These are phyloP conservation scores for Drosophila tropicalis DNA, from an alignment of 1,140 invertebrate genomes.

Conservation along the genomic window DNA sequence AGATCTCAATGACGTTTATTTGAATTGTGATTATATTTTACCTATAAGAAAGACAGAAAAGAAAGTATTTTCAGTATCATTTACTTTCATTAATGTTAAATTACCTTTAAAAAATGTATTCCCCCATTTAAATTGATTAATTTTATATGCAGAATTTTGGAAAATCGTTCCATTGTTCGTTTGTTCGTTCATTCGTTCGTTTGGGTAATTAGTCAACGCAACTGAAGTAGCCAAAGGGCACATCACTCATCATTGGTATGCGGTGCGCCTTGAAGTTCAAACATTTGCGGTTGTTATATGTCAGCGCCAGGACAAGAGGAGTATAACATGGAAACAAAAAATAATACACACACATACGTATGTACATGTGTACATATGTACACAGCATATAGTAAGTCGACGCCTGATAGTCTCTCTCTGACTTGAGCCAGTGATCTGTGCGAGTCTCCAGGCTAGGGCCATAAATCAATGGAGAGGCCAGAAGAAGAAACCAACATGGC, in stretches of 20 bases:
- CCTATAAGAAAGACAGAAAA: no score
- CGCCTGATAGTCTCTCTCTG: slow-evolving; percentile 46
- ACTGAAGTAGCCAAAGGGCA: slow-evolving; percentile 67
- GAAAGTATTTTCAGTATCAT: no score
- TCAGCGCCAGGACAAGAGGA: slow-evolving; percentile 14
- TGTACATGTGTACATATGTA: neutral
- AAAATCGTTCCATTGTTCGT: slow-evolving; percentile 27
- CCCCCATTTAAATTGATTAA: no score
- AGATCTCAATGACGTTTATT: no score
- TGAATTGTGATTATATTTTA: no score
- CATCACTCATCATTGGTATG: slow-evolving; percentile 51
- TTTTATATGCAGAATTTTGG: neutral
- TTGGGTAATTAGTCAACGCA: slow-evolving; percentile 70
- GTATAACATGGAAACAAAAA: slow-evolving; percentile 10
- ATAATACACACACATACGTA: neutral
- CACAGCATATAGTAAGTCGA: slow-evolving; percentile 2
- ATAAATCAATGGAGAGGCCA: slow-evolving; percentile 49
- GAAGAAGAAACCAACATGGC: slow-evolving; percentile 25
- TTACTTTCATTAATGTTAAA: no score
- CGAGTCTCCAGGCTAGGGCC: slow-evolving; percentile 26
- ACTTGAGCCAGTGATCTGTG: slow-evolving; percentile 22
- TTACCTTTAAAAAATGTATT: no score
- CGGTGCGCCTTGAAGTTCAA: slow-evolving; percentile 62
- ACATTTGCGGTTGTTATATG: slow-evolving; percentile 4
- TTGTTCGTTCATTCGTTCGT: neutral